Base-by-base conservation (phyloP, 2,888 invertebrate genomes). In the Flexamia atlantica region DNA sequence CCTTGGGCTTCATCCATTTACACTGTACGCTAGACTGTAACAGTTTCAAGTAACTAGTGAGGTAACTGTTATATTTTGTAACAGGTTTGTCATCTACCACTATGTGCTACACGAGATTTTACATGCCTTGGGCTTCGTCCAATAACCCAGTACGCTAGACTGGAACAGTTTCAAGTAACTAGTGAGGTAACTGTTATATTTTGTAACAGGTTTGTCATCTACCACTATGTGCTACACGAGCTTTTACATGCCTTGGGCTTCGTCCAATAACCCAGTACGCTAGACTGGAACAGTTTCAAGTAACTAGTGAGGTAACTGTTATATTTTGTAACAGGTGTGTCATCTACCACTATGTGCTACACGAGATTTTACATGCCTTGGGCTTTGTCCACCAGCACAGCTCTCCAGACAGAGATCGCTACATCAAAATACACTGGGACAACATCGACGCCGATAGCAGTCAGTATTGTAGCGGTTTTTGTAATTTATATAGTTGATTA, bases 311-410 rank as follows among this genome's bases (percentile, higher is more conserved):
- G 2, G 57, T 57, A 57, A 57, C 57, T 25, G 25, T 57, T 57
- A 17, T 46, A 9, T 7, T 46, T 10, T 53, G 80, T 20, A 89
- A 89, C 0, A 89, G 89, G 57, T 91, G 91, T 85, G 86, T 91
- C 2, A 88, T 87, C 1, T 90, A 90, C 79, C 92, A 93, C 7
- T 92, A 92, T 23, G 91, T 93, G 68, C 90, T 92, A 83, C 93
- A 92, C 88, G 92, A 92, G 88, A 87, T 92, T 50, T 90, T 92
- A 89, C 92, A 92, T 87, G 89, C 90, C 0, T 88, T 91, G 1
- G 92, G 92, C 0, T 91, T 92, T 87, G 91, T 91, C 89, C 92
- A 92, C 86, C 92, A 92, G 87, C 92, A 92, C 86, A 91, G 90
- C 50, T 87, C 92, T 50, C 89, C 89, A 2, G 92, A 92, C 88